phyloP scores from a whole-genome alignment of 2,797 vertebrate species.

The Rhabdomys pumilio region DNA sequence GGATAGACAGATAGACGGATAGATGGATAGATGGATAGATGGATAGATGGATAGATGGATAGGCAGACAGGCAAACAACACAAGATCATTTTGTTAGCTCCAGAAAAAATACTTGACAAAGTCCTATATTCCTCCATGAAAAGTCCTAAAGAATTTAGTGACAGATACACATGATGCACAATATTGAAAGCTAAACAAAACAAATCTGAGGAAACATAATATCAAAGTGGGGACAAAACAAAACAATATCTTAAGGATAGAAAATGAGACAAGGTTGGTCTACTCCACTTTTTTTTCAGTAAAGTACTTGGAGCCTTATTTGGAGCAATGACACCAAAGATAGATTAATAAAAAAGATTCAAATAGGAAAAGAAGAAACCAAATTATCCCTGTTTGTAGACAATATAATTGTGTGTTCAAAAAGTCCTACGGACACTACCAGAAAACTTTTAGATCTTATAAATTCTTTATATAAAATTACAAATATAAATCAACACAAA shows the following conservation, averaged over 20 bases:
- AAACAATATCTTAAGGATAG: background rate
- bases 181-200: background rate
- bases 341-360: background rate
- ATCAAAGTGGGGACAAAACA: background rate
- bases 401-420: too few relatives aligned
- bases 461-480: background rate
- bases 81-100: background rate
- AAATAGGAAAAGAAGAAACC: background rate
- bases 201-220: background rate
- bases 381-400: background rate
- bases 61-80: background rate
- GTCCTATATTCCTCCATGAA: background rate
- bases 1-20: background rate
- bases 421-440: background rate
- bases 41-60: background rate
- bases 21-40: background rate
- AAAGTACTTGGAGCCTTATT: background rate
- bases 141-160: background rate
- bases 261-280: background rate
- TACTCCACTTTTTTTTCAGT: background rate
- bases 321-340: background rate
- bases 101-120: background rate
- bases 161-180: background rate
- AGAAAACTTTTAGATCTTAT: background rate
- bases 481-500: background rate